phyloP scores from a whole-genome alignment of 2,113 vertebrate species.

The Apus apus region DNA sequence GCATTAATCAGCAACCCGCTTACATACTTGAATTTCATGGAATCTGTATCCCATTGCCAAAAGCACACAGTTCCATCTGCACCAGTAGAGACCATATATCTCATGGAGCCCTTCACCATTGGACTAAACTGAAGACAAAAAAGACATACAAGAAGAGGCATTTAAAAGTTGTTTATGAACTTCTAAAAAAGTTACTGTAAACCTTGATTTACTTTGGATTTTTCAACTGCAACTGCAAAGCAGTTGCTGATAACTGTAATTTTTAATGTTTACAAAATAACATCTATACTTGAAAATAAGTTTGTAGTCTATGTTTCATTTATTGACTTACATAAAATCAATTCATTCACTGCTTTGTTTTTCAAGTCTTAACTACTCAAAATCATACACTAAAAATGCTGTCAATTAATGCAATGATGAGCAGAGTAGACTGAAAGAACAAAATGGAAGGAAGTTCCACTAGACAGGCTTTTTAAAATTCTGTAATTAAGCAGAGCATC shows the following conservation, averaged over 20 bases:
- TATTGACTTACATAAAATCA: background rate
- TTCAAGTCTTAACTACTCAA: background rate
- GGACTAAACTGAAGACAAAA: conserved; percentile 88
- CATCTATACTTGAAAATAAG: background rate
- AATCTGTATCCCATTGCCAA: conserved; percentile 94
- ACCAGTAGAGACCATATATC: conserved; percentile 97
- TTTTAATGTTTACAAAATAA: background rate
- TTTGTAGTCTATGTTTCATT: background rate
- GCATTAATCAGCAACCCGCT: background rate
- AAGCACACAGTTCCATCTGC: conserved; percentile 96
- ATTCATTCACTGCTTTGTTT: background rate
- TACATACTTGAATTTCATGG: conserved; percentile 90
- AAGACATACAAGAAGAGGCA: background rate
- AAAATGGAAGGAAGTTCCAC: background rate
- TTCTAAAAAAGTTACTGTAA: background rate
- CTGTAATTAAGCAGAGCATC: background rate
- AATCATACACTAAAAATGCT: background rate
- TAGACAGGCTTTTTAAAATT: background rate
- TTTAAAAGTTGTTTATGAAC: background rate
- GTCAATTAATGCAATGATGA: background rate
- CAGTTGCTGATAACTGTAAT: background rate
- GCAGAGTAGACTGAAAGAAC: background rate
- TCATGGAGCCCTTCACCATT: conserved; percentile 89
- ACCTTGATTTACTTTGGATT: background rate
- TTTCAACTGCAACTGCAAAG: background rate